Percentiles rank a stretch among this genome's conserved stretches.
phyloP scores from a whole-genome alignment of 2,797 vertebrate species.

The Lepidocolaptes lacrymiger region DNA sequence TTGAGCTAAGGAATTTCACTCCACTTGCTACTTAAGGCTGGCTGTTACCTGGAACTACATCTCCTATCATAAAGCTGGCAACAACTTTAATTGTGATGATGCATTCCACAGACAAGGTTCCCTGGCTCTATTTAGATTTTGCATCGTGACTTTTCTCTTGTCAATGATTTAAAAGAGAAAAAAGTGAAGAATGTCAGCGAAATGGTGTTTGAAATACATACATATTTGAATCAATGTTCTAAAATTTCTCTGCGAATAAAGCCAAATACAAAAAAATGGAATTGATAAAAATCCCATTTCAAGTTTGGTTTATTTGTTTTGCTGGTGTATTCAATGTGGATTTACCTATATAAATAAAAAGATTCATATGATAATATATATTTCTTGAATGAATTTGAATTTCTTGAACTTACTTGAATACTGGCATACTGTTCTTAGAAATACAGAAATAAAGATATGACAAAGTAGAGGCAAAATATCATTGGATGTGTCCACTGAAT shows the following conservation, averaged over 20 bases:
- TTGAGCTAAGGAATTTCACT: background rate
- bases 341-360: background rate
- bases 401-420: background rate
- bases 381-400: background rate
- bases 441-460: background rate
- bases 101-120: background rate
- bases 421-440: background rate
- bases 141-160: background rate
- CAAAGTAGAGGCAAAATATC: background rate
- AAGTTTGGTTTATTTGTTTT: background rate
- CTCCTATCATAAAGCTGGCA: background rate
- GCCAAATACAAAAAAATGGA: background rate
- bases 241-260: background rate
- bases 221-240: background rate
- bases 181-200: background rate
- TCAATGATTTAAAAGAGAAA: background rate
- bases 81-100: background rate
- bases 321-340: background rate
- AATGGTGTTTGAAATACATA: background rate
- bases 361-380: background rate
- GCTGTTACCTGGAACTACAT: background rate
- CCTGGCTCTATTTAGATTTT: background rate
- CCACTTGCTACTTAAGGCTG: background rate
- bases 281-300: background rate
- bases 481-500: background rate